Base-by-base conservation (phyloP, 2,797 vertebrate genomes). In the Natrix natrix region DNA sequence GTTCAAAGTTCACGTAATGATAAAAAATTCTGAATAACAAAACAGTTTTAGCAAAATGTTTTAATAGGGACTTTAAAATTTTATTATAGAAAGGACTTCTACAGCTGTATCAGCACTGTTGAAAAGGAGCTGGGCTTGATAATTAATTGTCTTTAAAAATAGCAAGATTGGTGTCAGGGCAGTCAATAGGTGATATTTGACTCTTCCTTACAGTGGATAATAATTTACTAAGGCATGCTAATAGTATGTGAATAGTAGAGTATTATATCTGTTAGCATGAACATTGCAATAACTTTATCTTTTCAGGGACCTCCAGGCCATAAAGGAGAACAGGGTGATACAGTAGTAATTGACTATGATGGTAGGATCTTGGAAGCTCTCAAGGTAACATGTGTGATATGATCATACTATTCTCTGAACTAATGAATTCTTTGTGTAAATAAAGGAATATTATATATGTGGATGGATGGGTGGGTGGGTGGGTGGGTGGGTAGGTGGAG, bases 291-390 rank as follows among this genome's bases (percentile, higher is more conserved):
- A 69, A 89, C 92, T 43, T 93, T 92, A 91, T 4, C 0, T 63
- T 91, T 93, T 60, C 94, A 98, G 98, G 98, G 98, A 86, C 95
- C 96, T 83, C 97, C 97, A 0, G 98, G 98, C 83, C 95, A 97
- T 93, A 98, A 98, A 95, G 99, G 99, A 0, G 95, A 97, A 2
- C 96, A 98, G 11, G 99, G 98, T 26, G 97, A 98, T 94, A 98
- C 98, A 0, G 98, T 99, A 4, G 98, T 99, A 93, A 98, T 98
- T 0, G 98, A 99, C 97, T 99, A 99, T 0, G 98, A 98, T 0
- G 98, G 98, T 95, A 98, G 98, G 91, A 98, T 99, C 95, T 97
- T 98, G 91, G 98, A 99, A 43, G 98, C 98, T 0, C 98, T 99
- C 90, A 98, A 98, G 98, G 99, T 99, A 93, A 97, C 55, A 0